phyloP scores from a whole-genome alignment of 1,140 invertebrate genomes.

The Tyrophagus putrescentiae region DNA sequence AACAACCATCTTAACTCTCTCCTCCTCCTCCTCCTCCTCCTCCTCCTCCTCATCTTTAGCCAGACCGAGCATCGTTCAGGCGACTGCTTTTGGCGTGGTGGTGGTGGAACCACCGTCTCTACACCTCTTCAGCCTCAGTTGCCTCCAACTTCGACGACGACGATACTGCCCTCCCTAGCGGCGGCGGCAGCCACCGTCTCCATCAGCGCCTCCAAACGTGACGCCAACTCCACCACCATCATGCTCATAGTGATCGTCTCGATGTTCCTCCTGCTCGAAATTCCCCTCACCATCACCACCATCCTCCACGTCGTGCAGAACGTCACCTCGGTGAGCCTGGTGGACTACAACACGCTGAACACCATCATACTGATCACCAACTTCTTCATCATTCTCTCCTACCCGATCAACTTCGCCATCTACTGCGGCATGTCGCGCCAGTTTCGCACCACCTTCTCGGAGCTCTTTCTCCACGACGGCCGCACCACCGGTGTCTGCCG shows the following conservation, averaged over 20 bases:
- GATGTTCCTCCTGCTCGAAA: conserved; percentile 74
- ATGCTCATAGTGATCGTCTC: conserved; percentile 91
- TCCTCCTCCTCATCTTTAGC: too few relatives aligned
- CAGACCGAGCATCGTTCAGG: too few relatives aligned
- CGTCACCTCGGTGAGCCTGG: conserved; percentile 39
- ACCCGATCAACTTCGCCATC: conserved; percentile 86
- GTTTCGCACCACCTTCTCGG: conserved; percentile 81
- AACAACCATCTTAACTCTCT: too few relatives aligned
- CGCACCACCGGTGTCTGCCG: not conserved
- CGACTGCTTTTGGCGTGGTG: too few relatives aligned
- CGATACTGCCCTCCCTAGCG: too few relatives aligned
- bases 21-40: too few relatives aligned
- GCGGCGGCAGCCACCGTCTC: too few relatives aligned
- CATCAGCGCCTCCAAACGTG: conserved; percentile 41
- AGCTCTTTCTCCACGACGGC: conserved; percentile 46
- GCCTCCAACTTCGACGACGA: too few relatives aligned
- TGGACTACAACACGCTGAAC: conserved; percentile 64
- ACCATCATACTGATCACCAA: conserved; percentile 70
- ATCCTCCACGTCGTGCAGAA: conserved; percentile 62
- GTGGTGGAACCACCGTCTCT: too few relatives aligned
- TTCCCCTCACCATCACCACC: conserved; percentile 73
- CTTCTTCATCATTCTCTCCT: conserved; percentile 76
- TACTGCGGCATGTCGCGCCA: conserved; percentile 88
- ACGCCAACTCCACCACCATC: conserved; percentile 76
- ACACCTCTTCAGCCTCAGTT: too few relatives aligned